Conservation (phyloP, 2,113 vertebrate genomes). For the Corythaeola cristata region DNA sequence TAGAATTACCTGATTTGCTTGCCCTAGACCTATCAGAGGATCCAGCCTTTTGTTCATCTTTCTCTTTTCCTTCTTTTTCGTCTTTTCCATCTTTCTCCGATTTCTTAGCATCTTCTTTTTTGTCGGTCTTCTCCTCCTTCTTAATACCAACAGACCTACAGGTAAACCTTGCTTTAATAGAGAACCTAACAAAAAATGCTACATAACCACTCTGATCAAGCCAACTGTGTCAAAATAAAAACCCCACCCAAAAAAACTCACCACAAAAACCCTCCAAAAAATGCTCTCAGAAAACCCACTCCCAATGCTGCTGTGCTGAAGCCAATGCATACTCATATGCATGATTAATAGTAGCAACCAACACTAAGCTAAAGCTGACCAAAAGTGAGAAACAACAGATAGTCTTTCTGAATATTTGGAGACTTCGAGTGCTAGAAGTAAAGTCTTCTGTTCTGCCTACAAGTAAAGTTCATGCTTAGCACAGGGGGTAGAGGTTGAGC, state of each 20-base stretch:
- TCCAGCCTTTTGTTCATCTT: constrained; percentile 68
- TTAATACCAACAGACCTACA: constrained; percentile 63
- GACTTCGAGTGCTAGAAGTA: neutral
- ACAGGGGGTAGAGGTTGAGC: rapidly evolving
- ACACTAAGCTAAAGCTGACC: neutral
- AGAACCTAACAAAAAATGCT: neutral
- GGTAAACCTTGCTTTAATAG: neutral
- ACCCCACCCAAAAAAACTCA: neutral
- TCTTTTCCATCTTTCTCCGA: constrained; percentile 73
- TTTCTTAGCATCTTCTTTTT: constrained; percentile 76
- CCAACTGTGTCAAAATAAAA: neutral
- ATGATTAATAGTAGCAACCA: neutral
- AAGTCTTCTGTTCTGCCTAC: neutral
- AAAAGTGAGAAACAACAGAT: neutral
- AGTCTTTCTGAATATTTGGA: neutral
- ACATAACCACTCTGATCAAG: neutral
- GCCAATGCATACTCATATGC: neutral
- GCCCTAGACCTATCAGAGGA: constrained; percentile 66
- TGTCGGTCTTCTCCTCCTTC: constrained; percentile 86
- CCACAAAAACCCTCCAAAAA: neutral
- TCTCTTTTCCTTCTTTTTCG: constrained; percentile 76
- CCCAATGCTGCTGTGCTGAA: neutral
- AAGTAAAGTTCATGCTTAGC: neutral
- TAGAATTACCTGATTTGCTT: constrained; percentile 76
- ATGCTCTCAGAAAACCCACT: neutral